phyloP scores from a whole-genome alignment of 2,113 vertebrate genomes.

The Saccopteryx bilineata region DNA sequence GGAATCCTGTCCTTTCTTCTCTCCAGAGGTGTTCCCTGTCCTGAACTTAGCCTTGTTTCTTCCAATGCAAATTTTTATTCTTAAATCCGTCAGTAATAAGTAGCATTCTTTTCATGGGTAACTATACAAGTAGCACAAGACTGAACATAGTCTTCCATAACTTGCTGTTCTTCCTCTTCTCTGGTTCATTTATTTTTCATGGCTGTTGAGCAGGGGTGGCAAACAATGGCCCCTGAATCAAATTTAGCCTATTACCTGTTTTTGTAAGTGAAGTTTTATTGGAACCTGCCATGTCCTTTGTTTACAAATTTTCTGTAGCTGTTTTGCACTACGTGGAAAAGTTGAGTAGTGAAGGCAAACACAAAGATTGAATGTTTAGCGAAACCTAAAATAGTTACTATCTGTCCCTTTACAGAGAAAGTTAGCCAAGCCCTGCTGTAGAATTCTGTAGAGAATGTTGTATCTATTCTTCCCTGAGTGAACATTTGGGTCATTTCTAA shows the following conservation, averaged over 20 bases:
- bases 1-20: background rate
- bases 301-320: background rate
- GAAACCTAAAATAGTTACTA: background rate
- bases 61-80: background rate
- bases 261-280: slow-evolving; percentile 18
- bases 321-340: background rate
- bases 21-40: background rate
- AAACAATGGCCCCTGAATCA: background rate
- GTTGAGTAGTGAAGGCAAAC: background rate
- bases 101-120: background rate
- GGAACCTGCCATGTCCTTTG: background rate
- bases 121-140: background rate
- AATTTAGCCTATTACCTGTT: background rate
- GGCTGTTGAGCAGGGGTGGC: background rate
- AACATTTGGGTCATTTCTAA: background rate
- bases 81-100: background rate
- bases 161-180: background rate
- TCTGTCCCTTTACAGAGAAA: background rate
- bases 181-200: background rate
- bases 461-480: background rate
- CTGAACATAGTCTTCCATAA: background rate
- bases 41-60: background rate
- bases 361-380: background rate
- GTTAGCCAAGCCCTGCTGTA: background rate
- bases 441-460: background rate